These are phyloP conservation scores for Gadopsis bispinosus DNA, from an alignment of 2,797 vertebrate genomes.

Conservation along the genomic window DNA sequence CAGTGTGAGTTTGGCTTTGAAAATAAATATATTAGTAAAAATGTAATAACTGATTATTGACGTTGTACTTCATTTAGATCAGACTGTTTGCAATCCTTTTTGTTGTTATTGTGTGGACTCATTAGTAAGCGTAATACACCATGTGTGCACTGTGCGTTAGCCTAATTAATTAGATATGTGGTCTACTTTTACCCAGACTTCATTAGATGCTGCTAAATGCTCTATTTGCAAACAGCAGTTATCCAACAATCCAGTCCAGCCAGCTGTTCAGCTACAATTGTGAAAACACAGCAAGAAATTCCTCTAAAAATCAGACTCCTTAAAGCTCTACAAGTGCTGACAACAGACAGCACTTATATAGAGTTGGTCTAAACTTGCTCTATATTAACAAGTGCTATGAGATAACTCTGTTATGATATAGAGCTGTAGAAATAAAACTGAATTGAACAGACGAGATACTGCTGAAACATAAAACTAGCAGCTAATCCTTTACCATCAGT, in stretches of 20 bases:
- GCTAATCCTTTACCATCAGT: conserved; percentile 17
- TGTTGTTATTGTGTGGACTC: neutral
- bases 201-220: conserved; percentile 17
- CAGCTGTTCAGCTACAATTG: conserved; percentile 40
- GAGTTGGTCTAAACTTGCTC: too few relatives aligned
- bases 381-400: too few relatives aligned
- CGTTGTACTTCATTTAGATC: too few relatives aligned
- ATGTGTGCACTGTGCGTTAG: neutral
- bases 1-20: neutral
- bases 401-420: too few relatives aligned
- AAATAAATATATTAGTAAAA: neutral
- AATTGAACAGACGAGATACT: neutral
- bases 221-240: conserved; percentile 2
- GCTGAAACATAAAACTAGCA: conserved; percentile 4
- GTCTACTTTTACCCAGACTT: neutral
- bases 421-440: too few relatives aligned
- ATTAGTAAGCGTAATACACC: neutral
- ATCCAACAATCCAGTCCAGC: neutral
- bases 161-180: conserved; percentile 21
- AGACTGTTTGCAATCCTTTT: too few relatives aligned
- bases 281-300: neutral
- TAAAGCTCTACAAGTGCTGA: conserved; percentile 11
- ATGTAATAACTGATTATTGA: neutral
- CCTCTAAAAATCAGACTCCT: neutral
- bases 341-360: neutral